phyloP scores from a whole-genome alignment of 2,113 vertebrate species.

The Camelus bactrianus region DNA sequence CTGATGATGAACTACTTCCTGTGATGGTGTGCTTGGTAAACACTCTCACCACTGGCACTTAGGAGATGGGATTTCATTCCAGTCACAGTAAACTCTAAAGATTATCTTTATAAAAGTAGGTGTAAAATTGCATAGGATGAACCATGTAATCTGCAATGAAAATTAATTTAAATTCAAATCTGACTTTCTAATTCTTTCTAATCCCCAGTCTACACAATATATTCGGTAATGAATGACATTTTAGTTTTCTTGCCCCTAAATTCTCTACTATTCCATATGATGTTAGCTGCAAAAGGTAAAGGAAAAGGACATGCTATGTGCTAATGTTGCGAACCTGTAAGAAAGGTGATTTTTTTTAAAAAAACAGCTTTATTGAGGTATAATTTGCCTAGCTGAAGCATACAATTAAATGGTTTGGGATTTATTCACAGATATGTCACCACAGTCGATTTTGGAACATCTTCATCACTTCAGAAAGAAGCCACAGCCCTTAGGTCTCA shows the following conservation, averaged over 20 bases:
- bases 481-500: fast-evolving
- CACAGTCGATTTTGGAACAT: neutral
- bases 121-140: neutral
- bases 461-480: neutral
- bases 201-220: too few relatives aligned
- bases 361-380: neutral
- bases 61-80: neutral
- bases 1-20: too few relatives aligned
- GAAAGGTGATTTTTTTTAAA: too few relatives aligned
- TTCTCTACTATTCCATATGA: neutral
- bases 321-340: neutral
- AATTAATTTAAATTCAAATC: neutral
- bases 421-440: neutral
- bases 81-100: neutral
- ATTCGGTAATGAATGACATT: neutral
- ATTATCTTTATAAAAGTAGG: neutral
- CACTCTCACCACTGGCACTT: neutral
- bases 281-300: too few relatives aligned
- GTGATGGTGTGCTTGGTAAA: fast-evolving
- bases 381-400: neutral
- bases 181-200: neutral
- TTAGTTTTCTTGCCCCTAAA: too few relatives aligned
- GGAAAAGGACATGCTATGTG: fast-evolving
- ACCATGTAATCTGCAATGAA: neutral
- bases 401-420: neutral